Base-by-base conservation (phyloP, 92 coral and sea anemone genomes). In the Porites evermanni region DNA sequence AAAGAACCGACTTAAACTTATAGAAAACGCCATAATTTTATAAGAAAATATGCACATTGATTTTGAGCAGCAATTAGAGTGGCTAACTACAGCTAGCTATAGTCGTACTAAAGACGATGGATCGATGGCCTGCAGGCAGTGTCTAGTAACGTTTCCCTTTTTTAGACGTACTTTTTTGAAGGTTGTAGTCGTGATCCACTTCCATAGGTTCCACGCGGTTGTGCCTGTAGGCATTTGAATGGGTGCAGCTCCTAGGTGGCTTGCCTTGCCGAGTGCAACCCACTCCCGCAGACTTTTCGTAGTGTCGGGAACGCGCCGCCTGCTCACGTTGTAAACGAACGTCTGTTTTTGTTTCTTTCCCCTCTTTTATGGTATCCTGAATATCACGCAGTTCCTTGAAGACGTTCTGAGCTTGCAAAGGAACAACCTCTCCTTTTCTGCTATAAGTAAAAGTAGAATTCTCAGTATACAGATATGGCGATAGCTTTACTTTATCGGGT, bases 381-480 rank as follows among this genome's bases (percentile, higher is more conserved):
- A 93, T 85, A 11, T 3, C 13, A 19, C 4, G 11, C 9, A 50
- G 69, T 0, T 10, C 16, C 20, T 69, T 81, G 70, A 93, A 93
- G 18, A 85, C 88, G 56, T 75, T 72, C 14, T 4, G 17, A 8
- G 23, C 63, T 18, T n/a, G 56, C 4, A 92, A 75, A 4, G 12
- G 3, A 16, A 82, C 70, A 10, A 93, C 50, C 47, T 51, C 23
- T 19, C 95, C 95, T 12, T 20, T 16, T 58, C 13, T 75, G 59
- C 71, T 82, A 53, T 18, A 83, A 16, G 9, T 5, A 73, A 1
- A 3, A 3, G 53, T 9, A 7, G 87, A 83, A 2, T 16, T 14
- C 11, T 29, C 52, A 60, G 80, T 83, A 53, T 83, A 83, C n/a
- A 88, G 79, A 32, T 85, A 89, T 1, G 96, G 96, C 4, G 93